A percentile compares a stretch with the other conserved stretches of the same genome.
Evolutionary conservation across 2,113 vertebrate genomes (phyloP).

Genomic region (Coreoperca whiteheadi): DNA sequence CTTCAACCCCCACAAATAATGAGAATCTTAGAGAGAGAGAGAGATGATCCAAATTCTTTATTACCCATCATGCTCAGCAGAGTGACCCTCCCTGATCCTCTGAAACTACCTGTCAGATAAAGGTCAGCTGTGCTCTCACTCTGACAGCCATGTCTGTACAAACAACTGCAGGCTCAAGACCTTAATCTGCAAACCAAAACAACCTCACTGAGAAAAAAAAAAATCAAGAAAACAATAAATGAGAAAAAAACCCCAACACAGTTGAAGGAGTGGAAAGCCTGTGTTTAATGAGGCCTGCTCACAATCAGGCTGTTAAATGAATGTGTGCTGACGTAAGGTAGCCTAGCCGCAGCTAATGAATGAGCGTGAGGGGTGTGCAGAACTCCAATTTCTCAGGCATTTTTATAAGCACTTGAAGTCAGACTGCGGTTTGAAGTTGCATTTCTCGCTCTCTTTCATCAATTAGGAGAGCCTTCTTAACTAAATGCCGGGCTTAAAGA

Average conservation of each 20-base stretch:
- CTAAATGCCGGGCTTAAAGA: slow-evolving; percentile 71
- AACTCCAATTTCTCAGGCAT: slow-evolving; percentile 67
- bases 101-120: slow-evolving; percentile 64
- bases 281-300: slow-evolving; percentile 42
- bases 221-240: slow-evolving; percentile 45
- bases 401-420: slow-evolving; percentile 68
- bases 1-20: not conserved
- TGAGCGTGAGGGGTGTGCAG: slow-evolving; percentile 34
- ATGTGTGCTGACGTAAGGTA: slow-evolving; percentile 47
- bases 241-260: slow-evolving; percentile 2
- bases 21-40: not conserved
- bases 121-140: slow-evolving; percentile 57
- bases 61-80: slow-evolving; percentile 41
- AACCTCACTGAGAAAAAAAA: not conserved
- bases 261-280: slow-evolving; percentile 20
- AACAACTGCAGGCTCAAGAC: slow-evolving; percentile 59
- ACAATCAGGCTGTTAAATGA: slow-evolving; percentile 43
- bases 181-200: slow-evolving; percentile 65
- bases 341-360: slow-evolving; percentile 62
- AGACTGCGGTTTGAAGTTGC: slow-evolving; percentile 68
- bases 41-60: slow-evolving; percentile 25
- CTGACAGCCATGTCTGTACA: slow-evolving; percentile 60
- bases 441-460: slow-evolving; percentile 74
- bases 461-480: slow-evolving; percentile 75
- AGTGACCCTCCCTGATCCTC: slow-evolving; percentile 34